phyloP scores from a whole-genome alignment of 1,140 invertebrate genomes.

The Harlomillsia oculata region DNA sequence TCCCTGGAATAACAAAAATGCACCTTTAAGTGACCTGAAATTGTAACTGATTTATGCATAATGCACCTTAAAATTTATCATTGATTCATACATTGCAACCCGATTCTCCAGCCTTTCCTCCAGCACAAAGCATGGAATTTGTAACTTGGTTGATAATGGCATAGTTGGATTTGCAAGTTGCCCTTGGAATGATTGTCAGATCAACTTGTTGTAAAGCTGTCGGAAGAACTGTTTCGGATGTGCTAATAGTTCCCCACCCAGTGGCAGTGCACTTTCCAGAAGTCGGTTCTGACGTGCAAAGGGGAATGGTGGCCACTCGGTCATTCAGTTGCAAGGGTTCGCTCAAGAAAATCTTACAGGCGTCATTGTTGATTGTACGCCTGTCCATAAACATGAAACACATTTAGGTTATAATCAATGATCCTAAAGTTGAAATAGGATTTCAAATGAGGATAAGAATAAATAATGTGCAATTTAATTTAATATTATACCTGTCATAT shows the following conservation, averaged over 20 bases:
- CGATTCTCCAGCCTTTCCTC: slow-evolving; percentile 1
- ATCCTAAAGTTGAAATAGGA: neutral
- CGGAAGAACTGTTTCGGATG: slow-evolving; percentile 9
- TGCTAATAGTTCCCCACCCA: slow-evolving; percentile 15
- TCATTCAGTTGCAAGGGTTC: slow-evolving; percentile 1
- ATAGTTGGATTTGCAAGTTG: slow-evolving; percentile 3
- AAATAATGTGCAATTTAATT: neutral
- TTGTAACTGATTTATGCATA: neutral
- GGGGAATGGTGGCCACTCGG: slow-evolving; percentile 4
- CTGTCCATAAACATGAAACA: slow-evolving; percentile 34
- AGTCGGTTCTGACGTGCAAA: slow-evolving; percentile 5
- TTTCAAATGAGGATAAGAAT: neutral
- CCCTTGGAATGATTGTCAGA: slow-evolving; percentile 2
- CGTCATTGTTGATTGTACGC: slow-evolving; percentile 36
- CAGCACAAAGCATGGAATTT: slow-evolving; percentile 14
- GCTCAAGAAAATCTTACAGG: slow-evolving; percentile 29
- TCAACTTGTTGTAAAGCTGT: slow-evolving; percentile 8
- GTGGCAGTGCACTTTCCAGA: slow-evolving; percentile 1
- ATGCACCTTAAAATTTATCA: neutral
- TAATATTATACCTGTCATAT: slow-evolving; percentile 43
- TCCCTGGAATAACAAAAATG: slow-evolving; percentile 18
- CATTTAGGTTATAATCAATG: slow-evolving; percentile 13
- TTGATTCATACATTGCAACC: slow-evolving; percentile 10
- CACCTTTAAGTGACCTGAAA: neutral
- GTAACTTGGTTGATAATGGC: slow-evolving; percentile 21